Conservation (phyloP, 2,888 invertebrate species). For the Leptogaster cylindrica region DNA sequence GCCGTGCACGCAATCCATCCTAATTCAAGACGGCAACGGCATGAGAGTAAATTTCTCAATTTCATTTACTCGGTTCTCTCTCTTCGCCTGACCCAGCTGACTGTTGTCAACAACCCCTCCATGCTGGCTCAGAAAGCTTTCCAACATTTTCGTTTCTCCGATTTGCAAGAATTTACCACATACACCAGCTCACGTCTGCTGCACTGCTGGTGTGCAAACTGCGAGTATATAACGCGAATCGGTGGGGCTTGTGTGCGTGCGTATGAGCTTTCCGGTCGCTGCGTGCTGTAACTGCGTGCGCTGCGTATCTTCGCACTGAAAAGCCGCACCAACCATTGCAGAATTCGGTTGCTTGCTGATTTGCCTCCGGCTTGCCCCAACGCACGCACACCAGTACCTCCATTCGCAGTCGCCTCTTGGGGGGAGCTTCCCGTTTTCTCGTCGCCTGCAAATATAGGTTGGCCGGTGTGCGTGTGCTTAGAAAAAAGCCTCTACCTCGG, state of each 20-base stretch:
- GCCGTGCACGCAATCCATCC: neutral
- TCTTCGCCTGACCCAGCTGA: no score
- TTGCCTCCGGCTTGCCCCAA: constrained; percentile 23
- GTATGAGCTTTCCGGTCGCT: constrained; percentile 44
- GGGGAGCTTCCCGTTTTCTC: neutral
- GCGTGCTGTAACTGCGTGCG: constrained; percentile 52
- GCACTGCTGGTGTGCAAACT: neutral
- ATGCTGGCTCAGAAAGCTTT: no score
- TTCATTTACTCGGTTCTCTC: no score
- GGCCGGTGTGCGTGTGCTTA: constrained; percentile 21
- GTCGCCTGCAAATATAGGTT: neutral
- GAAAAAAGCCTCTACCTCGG: constrained; percentile 26
- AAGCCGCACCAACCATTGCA: constrained; percentile 54
- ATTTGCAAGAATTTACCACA: constrained; percentile 10
- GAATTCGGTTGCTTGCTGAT: constrained; percentile 52
- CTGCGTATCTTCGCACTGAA: constrained; percentile 54
- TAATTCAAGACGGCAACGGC: neutral
- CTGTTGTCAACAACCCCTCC: no score
- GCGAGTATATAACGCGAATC: neutral
- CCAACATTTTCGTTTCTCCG: neutral
- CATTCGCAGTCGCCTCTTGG: neutral
- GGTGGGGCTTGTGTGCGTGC: constrained; percentile 25
- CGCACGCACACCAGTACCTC: neutral
- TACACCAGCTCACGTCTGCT: neutral
- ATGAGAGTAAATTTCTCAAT: neutral